Base-by-base conservation (phyloP, 2,797 vertebrate species). In the Phataginus tetradactyla region DNA sequence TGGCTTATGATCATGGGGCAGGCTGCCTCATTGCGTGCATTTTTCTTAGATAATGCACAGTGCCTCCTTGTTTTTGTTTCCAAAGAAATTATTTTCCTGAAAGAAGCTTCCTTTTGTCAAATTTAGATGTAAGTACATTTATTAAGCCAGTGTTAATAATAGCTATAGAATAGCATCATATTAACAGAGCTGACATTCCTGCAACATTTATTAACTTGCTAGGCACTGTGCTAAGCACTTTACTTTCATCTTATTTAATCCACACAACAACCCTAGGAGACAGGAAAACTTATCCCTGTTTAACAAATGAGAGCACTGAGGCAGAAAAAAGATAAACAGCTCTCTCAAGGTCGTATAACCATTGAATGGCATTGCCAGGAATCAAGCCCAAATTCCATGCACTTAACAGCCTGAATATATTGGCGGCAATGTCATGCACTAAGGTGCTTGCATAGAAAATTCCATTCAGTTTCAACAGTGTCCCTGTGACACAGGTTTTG, bases 21-120 rank as follows among this genome's bases (percentile, higher is more conserved):
- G 55, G 15, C 23, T 55, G 37, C 29, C 51, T 89, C 71, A 23
- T 2, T 45, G 27, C 88, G 18, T 21, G 8, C 13, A 42, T 49
- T 53, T 68, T 64, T 39, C 34, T 14, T 61, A 45, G 80, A 75
- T 69, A 66, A 80, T 49, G 4, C 15, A 92, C 11, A 69, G 25
- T 61, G 11, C 7, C 32, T 86, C 34, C 57, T 45, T 93, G 27
- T 21, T 95, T 95, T 86, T 96, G 21, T 64, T 66, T 96, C 59
- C 85, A 42, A 89, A 74, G 39, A 49, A 29, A 57, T 18, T 57
- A n/a, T 15, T 61, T 64, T 80, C 18, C 25, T 61, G 39, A 86
- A 15, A 85, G 3, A 93, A 80, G 7, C n/a, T 64, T 81, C 6
- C 42, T 94, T 88, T 92, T 85, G 32, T 77, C 21, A 81, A 85